Evolutionary conservation across 2,797 vertebrate genomes (phyloP), one percentile per base, ranked within the genome.

Genomic region (Heliangelus exortis): DNA sequence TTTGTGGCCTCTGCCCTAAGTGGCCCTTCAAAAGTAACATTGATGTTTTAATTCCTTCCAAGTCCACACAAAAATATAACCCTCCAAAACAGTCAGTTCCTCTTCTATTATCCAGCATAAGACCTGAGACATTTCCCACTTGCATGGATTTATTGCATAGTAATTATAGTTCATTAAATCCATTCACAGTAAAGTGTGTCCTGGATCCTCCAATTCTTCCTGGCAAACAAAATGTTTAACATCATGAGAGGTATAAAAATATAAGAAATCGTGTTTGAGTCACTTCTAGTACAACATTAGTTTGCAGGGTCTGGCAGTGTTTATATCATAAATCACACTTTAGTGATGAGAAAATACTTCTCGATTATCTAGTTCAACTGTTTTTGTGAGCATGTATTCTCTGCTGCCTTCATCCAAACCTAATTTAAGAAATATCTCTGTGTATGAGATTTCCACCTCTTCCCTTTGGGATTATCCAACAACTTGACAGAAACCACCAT

Each of bases 1-100:
- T 91, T 89, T 79, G 87, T 89, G 85, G 82, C 95, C 91, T 91
- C 72, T 97, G 88, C 93, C 77, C 39, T 77, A 89, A 96, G 58
- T 94, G 95, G 90, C 81, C 91, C 80, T 96, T 97, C 89, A 96
- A 96, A 97, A 95, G 92, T 87, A 96, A 48, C 82, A 93, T 10
- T 95, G 89, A 28, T 79, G 94, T 93, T 97, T 97, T 92, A 94
- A 95, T 96, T 96, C 84, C 92, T 95, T 97, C 92, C 84, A 91
- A 95, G 91, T 97, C 90, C 94, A 97, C 92, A 97, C 84, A 96
- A 94, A 97, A 96, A 95, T 79, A 45, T 86, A 87, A 88, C 29
- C 34, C 21, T 21, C 18, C 47, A 89, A 68, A 95, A 73, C 79
- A 95, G 93, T 87, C 82, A 48, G 88, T 90, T 97, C 92, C 79